Base-by-base conservation (phyloP, 2,888 invertebrate species). In the Octonoba sinensis region DNA sequence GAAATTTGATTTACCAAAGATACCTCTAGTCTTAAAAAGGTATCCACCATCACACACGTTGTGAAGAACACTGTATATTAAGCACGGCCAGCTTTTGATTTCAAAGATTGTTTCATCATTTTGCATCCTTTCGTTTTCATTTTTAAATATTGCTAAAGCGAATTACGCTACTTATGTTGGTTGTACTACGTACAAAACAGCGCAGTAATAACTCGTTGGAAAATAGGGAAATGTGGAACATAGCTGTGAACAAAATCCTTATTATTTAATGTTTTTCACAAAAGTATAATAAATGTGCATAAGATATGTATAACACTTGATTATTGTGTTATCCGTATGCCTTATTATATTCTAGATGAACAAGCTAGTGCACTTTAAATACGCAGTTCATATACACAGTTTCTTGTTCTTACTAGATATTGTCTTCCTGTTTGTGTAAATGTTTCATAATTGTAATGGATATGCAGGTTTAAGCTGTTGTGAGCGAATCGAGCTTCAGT, bases 1-100 rank as follows among this genome's bases (percentile, higher is more conserved):
- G 20, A 57, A 57, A 60, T 54, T 60, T 67, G 60, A 67, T 47
- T 67, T 73, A 79, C 79, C 79, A 79, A 79, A 79, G 79, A 79
- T 79, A 79, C 79, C 79, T 51, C 79, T 79, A 79, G 79, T 79
- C 79, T 67, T 72, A 36, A 60, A 47, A 79, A 72, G 79, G 79
- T 79, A 79, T 79, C 79, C 72, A 67, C 18, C 57, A 57, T 47
- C 60, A 47, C 64, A 36, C 36, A 36, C 36, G 11, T 51, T 59
- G 59, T 59, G 18, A 67, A 22, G 8, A 72, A 24, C 36, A 44
- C 59, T 54, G 44, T 60, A 22, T 46, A 51, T 62, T 51, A 57
- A 70, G 49, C 20, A 27, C 11, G 59, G 24, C 62, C 66, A 47
- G 22, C 47, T 73, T 46, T 57, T 56, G 49, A 71, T 71, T 27